These are phyloP conservation scores for Athalia cordata DNA, from an alignment of 2,888 invertebrate species.

Conservation along the genomic window DNA sequence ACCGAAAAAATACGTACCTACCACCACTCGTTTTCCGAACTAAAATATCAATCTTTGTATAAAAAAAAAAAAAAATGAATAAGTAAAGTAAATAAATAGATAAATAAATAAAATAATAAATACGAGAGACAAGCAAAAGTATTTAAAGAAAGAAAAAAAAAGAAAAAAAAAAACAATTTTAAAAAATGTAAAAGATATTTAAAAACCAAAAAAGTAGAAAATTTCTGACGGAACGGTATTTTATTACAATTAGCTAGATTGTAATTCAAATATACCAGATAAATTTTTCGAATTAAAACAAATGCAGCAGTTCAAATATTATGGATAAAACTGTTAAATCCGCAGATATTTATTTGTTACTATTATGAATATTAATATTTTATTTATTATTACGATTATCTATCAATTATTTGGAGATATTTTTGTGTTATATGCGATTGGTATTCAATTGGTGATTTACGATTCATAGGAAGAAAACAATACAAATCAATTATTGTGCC, in stretches of 20 bases:
- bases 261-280: slow-evolving; percentile 39
- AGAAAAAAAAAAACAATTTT: not conserved
- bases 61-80: not conserved
- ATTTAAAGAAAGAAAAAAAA: slow-evolving; percentile 1
- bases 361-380: slow-evolving; percentile 25
- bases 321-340: slow-evolving; percentile 10
- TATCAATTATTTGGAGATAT: slow-evolving; percentile 10
- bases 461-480: not conserved
- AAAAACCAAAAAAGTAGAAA: slow-evolving; percentile 12
- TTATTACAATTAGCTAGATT: slow-evolving; percentile 44
- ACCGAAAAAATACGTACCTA: slow-evolving; percentile 11
- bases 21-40: slow-evolving; percentile 35
- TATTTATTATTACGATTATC: slow-evolving; percentile 17
- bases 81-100: too few relatives aligned
- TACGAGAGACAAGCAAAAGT: slow-evolving; percentile 1
- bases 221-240: slow-evolving; percentile 30
- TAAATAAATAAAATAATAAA: too few relatives aligned
- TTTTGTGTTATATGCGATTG: not conserved
- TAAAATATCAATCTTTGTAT: slow-evolving; percentile 37
- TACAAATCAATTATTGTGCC: not conserved
- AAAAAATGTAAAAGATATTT: not conserved
- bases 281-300: slow-evolving; percentile 20
- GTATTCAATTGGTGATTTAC: not conserved
- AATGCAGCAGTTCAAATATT: slow-evolving; percentile 28
- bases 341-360: slow-evolving; percentile 30